phyloP scores from a whole-genome alignment of 2,797 vertebrate species.

The Pteronotus mesoamericanus region DNA sequence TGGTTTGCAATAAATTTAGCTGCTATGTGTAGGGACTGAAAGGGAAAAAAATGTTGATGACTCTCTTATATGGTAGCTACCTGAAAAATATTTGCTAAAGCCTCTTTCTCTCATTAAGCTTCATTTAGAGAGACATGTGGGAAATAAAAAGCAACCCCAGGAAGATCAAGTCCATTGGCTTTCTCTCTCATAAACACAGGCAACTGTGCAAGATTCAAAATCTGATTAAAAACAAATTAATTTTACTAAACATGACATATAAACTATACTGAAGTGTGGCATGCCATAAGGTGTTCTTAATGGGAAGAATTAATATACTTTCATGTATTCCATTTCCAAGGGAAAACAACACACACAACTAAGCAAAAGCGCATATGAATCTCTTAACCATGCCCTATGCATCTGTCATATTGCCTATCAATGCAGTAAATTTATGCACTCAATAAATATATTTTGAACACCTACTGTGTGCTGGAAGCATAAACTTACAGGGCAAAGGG shows the following conservation, averaged over 20 bases:
- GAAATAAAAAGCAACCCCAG: background rate
- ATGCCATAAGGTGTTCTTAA: constrained; percentile 17
- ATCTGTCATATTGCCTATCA: background rate
- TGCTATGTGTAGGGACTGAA: background rate
- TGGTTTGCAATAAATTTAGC: background rate
- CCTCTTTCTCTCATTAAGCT: background rate
- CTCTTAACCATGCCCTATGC: background rate
- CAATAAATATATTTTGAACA: background rate
- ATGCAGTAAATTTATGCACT: background rate
- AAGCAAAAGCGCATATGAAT: background rate
- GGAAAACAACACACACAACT: background rate
- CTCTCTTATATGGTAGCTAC: background rate
- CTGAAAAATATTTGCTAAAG: background rate
- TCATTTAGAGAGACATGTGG: background rate
- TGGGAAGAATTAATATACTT: constrained; percentile 37
- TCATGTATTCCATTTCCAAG: background rate
- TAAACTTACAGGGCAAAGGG: background rate
- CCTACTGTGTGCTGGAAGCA: background rate
- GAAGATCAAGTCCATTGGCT: background rate
- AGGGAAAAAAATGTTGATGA: background rate
- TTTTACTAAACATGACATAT: constrained; percentile 17
- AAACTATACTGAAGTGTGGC: background rate
- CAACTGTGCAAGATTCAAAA: constrained; percentile 4
- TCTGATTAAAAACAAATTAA: constrained; percentile 40
- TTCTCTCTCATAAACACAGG: background rate